Evolutionary conservation across 1,140 invertebrate genomes (phyloP), one percentile per base, ranked within the genome.

Genomic region (Penaeus vannamei): DNA sequence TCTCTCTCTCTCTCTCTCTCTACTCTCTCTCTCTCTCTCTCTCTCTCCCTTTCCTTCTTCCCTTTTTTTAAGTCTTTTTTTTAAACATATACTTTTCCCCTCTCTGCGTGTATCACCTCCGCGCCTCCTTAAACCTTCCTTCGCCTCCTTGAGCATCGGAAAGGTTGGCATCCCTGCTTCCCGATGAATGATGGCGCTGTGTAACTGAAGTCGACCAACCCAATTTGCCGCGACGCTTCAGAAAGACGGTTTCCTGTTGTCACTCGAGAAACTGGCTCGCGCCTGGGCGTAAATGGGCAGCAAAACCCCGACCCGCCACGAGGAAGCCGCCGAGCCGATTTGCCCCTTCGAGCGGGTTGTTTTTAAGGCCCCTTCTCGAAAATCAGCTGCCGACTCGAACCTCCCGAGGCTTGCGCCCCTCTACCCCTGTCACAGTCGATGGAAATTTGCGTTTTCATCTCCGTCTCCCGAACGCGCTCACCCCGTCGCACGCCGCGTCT

Each of bases 361-460:
- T 32, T 76, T 29, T 32, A 53, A 53, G 46, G 14, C 46, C 10
- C 46, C 8, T 53, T 53, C 10, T 53, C 46, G 8, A 53, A 53
- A 10, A 8, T 8, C 3, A 3, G 0, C 8, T 2, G 1, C 3
- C 3, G 10, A 12, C 46, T 53, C 46, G 3, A 53, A 53, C 69
- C 22, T 20, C 66, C 8, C 5, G 66, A 0, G 69, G 69, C n/a
- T 29, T 76, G 4, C n/a, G 69, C 26, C 69, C 32, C 69, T 76
- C 26, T 19, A 5, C 2, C 17, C 1, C 36, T 36, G 69, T 76
- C 69, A 76, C 69, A 76, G 26, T 76, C 69, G 36, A 76, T 76
- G 69, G 69, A 76, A 76, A 76, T 76, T 76, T 76, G 69, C 69
- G 69, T 76, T 76, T n/a, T 76, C 69, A 76, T 32, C 69, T 32